These are phyloP conservation scores for Neotragus pygmaeus DNA, from an alignment of 2,113 vertebrate genomes.

Conservation along the genomic window DNA sequence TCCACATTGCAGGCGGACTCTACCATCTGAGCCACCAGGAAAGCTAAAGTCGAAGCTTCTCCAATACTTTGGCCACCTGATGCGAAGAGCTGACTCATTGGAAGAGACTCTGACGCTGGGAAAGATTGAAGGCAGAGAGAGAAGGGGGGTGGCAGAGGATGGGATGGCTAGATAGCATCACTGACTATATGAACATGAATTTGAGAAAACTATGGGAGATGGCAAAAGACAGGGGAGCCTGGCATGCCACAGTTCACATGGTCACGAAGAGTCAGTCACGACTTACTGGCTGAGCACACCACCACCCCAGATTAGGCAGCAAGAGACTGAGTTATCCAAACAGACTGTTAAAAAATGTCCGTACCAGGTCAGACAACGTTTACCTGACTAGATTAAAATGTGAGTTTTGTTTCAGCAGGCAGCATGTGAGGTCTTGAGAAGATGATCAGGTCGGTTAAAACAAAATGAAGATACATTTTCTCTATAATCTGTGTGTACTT, in stretches of 20 bases:
- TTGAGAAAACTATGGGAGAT: neutral
- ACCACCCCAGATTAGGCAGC: neutral
- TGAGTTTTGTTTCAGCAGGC: neutral
- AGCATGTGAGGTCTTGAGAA: neutral
- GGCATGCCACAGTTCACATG: neutral
- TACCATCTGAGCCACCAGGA: neutral
- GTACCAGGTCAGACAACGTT: neutral
- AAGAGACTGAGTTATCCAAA: neutral
- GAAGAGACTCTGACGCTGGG: neutral
- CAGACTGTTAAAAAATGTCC: neutral
- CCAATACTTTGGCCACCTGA: neutral
- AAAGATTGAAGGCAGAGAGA: neutral
- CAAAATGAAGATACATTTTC: neutral
- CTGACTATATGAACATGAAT: neutral
- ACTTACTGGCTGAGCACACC: neutral
- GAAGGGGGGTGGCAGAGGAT: neutral
- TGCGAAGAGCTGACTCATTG: neutral
- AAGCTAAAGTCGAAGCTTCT: neutral
- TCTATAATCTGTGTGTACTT: neutral
- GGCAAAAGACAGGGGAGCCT: neutral
- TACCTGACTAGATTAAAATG: neutral
- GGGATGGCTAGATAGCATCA: neutral
- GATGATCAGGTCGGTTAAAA: neutral
- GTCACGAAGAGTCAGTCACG: neutral
- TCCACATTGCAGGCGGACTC: neutral